Percentiles rank a stretch among this genome's conserved stretches.
These are phyloP conservation scores for Fulmarus glacialis DNA, from an alignment of 2,113 vertebrate genomes.

Conservation along the genomic window DNA sequence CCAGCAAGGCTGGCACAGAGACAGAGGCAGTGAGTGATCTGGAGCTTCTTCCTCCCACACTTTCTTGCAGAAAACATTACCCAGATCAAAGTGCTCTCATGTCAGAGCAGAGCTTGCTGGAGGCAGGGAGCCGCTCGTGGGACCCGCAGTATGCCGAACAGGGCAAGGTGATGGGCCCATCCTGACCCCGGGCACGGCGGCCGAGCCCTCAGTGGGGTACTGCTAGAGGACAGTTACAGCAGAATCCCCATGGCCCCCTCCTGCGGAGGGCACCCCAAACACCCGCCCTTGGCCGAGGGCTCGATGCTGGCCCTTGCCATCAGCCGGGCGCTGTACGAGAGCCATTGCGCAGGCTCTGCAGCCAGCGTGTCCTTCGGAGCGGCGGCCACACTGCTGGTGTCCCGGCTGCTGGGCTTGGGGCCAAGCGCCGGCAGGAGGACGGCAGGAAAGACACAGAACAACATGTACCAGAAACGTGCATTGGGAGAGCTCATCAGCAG, in stretches of 20 bases:
- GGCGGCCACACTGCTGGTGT: rapidly evolving
- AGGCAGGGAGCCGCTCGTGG: rapidly evolving
- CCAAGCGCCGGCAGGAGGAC: not conserved
- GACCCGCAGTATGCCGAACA: rapidly evolving
- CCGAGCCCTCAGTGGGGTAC: rapidly evolving
- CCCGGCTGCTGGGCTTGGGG: not conserved
- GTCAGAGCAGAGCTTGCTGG: rapidly evolving
- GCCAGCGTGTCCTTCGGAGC: rapidly evolving
- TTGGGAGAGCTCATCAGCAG: slow-evolving; percentile 8
- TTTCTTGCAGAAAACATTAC: not conserved
- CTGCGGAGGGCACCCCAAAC: not conserved
- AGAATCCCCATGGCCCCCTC: rapidly evolving
- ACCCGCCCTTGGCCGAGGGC: rapidly evolving
- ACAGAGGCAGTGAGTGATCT: not conserved
- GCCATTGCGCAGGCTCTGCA: rapidly evolving
- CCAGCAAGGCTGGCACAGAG: not conserved
- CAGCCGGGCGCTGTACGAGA: rapidly evolving
- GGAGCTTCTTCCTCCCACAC: not conserved
- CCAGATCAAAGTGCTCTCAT: rapidly evolving
- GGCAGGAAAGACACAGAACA: slow-evolving; percentile 32
- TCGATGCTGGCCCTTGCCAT: rapidly evolving
- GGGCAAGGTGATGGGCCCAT: not conserved
- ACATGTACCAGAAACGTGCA: not conserved
- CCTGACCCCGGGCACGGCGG: rapidly evolving
- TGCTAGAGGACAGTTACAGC: not conserved